Conservation (phyloP, 1,140 invertebrate genomes). For the Akabosia matsudoensis region DNA sequence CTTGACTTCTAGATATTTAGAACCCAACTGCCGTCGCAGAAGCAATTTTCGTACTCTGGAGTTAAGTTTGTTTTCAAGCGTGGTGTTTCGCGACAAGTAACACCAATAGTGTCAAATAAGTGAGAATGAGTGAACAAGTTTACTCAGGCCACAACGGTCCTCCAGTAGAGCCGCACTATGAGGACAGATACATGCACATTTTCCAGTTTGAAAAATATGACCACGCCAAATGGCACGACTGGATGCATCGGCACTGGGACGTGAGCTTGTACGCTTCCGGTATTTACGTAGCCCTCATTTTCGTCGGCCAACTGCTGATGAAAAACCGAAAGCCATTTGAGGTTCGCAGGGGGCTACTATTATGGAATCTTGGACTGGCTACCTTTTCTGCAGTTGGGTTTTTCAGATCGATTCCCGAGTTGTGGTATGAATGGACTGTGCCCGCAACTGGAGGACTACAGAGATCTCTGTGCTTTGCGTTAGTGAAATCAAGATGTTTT, state of each 20-base stretch:
- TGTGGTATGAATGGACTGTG: constrained; percentile 55
- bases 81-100: too few relatives aligned
- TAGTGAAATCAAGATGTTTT: background rate
- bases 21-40: too few relatives aligned
- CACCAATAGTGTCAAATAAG: too few relatives aligned
- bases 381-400: constrained; percentile 92
- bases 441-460: constrained; percentile 26
- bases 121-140: background rate
- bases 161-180: constrained; percentile 32
- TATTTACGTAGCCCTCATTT: constrained; percentile 89
- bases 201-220: constrained; percentile 21
- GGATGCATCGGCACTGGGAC: constrained; percentile 24
- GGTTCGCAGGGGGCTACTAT: constrained; percentile 72
- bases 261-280: constrained; percentile 51
- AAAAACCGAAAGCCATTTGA: constrained; percentile 80
- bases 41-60: too few relatives aligned
- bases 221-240: constrained; percentile 10
- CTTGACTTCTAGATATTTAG: too few relatives aligned
- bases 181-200: constrained; percentile 9
- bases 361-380: constrained; percentile 89
- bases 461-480: constrained; percentile 26
- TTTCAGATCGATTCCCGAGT: constrained; percentile 77
- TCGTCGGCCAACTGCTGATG: constrained; percentile 89
- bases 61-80: too few relatives aligned
- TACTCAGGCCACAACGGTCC: constrained; percentile 19